Conservation (phyloP, 2,797 vertebrate genomes). For the Sylvilagus floridanus region DNA sequence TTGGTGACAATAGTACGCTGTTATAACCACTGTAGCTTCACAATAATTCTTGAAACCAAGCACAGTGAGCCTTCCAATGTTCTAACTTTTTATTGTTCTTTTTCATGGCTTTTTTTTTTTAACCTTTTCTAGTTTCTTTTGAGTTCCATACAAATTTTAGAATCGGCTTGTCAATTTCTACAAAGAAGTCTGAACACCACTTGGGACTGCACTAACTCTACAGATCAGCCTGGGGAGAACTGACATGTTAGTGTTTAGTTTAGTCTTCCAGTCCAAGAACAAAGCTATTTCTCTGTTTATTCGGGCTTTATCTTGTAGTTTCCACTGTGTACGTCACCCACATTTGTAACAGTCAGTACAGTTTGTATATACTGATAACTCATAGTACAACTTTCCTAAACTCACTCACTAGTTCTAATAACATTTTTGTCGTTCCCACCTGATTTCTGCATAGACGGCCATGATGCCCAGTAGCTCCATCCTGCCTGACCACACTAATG, state of each 20-base stretch:
- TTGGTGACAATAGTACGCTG: no score
- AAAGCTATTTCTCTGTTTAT: neutral
- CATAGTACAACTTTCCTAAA: neutral
- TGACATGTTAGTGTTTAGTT: no score
- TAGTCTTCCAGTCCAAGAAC: no score
- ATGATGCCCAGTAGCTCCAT: neutral
- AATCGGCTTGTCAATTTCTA: neutral
- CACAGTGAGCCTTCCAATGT: neutral
- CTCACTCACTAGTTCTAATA: neutral
- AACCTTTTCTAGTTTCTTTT: neutral
- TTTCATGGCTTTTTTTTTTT: neutral
- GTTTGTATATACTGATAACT: neutral
- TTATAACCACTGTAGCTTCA: neutral
- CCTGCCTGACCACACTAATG: no score
- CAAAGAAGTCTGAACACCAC: neutral
- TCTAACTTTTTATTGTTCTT: neutral
- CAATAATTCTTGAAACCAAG: neutral
- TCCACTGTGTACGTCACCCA: neutral
- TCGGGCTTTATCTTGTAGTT: neutral
- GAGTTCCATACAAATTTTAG: neutral
- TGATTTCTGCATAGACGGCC: neutral
- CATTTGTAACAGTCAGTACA: neutral
- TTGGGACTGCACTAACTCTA: neutral
- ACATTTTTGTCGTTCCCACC: neutral
- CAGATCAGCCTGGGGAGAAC: neutral